Evolutionary conservation across 2,888 invertebrate species (phyloP).

Genomic region (Leptarthrus brevirostris): DNA sequence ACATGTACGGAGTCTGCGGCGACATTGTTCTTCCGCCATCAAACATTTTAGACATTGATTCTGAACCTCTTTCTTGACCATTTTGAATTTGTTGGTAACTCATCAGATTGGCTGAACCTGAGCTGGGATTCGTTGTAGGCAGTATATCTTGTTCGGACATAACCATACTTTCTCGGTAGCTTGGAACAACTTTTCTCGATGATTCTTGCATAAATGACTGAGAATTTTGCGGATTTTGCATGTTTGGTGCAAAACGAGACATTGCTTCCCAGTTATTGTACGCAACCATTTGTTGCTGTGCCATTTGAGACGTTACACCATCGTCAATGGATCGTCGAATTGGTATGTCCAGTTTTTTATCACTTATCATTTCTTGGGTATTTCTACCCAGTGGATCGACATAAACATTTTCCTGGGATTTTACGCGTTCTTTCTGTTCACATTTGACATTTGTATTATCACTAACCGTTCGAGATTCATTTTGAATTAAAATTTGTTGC

Average conservation of each 20-base stretch:
- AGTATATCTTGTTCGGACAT: no score
- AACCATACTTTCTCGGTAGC: background rate
- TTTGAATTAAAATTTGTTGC: no score
- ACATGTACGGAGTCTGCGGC: constrained; percentile 3
- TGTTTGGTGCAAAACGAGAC: background rate
- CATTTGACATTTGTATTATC: no score
- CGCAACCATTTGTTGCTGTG: background rate
- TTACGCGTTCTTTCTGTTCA: no score
- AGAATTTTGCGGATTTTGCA: background rate
- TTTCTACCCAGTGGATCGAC: background rate
- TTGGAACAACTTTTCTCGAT: background rate
- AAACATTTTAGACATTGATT: no score
- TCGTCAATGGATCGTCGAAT: background rate
- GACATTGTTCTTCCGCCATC: background rate
- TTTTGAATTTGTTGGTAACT: background rate
- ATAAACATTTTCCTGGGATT: background rate
- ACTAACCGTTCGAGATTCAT: no score
- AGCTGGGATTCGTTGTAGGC: background rate
- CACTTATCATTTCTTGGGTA: background rate
- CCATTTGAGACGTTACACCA: background rate
- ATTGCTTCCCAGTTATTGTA: background rate
- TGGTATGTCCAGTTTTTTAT: background rate
- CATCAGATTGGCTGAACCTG: background rate
- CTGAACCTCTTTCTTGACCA: no score
- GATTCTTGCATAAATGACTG: background rate